Conservation (phyloP, 2,888 invertebrate genomes). For the Drosophila birchii region DNA sequence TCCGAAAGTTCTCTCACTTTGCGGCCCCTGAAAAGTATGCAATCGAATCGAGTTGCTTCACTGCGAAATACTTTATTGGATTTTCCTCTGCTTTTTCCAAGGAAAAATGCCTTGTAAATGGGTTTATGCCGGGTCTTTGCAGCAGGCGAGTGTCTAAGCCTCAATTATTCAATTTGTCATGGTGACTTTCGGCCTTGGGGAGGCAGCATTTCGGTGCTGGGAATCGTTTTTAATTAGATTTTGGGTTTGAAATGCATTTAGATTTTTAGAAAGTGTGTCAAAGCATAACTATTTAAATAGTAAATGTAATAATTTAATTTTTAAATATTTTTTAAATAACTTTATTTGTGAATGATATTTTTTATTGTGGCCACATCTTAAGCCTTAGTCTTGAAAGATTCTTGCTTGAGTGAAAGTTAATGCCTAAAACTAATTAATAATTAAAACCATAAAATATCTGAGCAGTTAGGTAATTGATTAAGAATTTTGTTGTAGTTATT, state of each 20-base stretch:
- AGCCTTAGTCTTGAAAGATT: background rate
- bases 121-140: conserved; percentile 1
- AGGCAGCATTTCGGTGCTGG: background rate
- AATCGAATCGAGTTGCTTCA: conserved; percentile 23
- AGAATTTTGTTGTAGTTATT: background rate
- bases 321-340: background rate
- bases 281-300: too few species aligned
- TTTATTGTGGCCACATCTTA: background rate
- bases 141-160: background rate
- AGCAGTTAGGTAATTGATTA: too few species aligned
- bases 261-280: background rate
- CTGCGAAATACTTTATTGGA: conserved; percentile 32
- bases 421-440: too few species aligned
- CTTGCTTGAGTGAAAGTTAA: background rate
- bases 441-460: background rate
- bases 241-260: background rate
- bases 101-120: conserved; percentile 9
- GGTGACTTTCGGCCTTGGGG: background rate
- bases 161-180: conserved; percentile 29
- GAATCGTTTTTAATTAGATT: conserved; percentile 1
- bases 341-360: background rate
- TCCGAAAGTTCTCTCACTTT: conserved; percentile 31
- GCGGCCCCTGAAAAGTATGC: conserved; percentile 37
- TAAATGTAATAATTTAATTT: background rate
- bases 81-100: conserved; percentile 23